Conservation (phyloP, 2,113 vertebrate species). For the Sorex araneus region DNA sequence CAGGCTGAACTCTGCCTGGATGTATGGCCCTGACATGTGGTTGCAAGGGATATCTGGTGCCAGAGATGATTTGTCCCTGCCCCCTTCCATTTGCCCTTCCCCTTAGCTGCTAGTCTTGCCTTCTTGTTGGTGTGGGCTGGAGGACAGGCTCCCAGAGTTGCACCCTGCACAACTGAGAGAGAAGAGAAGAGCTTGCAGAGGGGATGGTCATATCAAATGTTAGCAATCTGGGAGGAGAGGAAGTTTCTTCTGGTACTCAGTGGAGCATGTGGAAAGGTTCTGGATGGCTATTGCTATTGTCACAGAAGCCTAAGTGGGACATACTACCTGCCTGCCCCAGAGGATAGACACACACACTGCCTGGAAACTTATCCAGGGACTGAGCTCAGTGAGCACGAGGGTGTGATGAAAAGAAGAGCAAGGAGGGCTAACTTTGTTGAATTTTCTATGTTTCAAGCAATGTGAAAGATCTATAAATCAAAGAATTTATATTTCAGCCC, state of each 20-base stretch:
- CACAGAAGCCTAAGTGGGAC: not conserved
- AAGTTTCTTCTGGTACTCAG: slow-evolving; percentile 27
- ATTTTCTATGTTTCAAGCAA: not conserved
- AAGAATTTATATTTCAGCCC: not conserved
- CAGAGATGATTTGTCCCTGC: not conserved
- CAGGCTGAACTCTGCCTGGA: not conserved
- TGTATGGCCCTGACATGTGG: not conserved
- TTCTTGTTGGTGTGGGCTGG: not conserved
- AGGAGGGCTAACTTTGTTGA: not conserved
- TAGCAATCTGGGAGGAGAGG: not conserved
- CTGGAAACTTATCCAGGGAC: not conserved
- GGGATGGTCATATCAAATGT: not conserved
- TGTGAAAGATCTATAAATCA: not conserved
- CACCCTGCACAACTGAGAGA: accelerated
- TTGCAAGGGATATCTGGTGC: no score
- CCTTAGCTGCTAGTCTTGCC: not conserved
- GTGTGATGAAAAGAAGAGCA: not conserved
- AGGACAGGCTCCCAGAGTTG: not conserved
- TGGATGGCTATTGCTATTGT: not conserved
- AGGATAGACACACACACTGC: not conserved
- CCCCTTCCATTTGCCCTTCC: not conserved
- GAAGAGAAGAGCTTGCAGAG: not conserved
- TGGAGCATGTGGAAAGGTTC: not conserved
- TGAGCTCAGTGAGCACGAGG: not conserved
- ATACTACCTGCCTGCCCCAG: no score